phyloP scores from a whole-genome alignment of 2,797 vertebrate genomes.

The Lepus oiostolus region DNA sequence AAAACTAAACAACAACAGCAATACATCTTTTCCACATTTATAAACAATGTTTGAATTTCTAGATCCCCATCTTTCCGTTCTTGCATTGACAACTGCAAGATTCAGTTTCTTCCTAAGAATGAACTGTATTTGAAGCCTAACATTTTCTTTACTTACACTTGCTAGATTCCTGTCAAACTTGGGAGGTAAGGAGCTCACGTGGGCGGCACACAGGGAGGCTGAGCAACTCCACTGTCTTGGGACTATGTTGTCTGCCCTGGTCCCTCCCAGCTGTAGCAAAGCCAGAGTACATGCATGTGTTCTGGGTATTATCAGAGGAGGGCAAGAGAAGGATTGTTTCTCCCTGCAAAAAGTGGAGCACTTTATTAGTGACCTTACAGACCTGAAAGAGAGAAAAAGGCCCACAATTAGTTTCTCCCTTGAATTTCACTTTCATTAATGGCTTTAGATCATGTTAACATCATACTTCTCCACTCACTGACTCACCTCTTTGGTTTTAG shows the following conservation, averaged over 20 bases:
- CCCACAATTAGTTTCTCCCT: constrained; percentile 10
- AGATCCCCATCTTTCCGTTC: neutral
- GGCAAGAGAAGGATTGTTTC: neutral
- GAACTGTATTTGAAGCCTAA: neutral
- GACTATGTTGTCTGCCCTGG: neutral
- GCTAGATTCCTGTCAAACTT: neutral
- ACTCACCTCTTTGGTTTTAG: constrained; percentile 34
- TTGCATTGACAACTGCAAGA: neutral
- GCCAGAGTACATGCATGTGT: neutral
- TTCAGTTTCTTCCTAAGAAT: constrained; percentile 3
- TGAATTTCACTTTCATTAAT: constrained; percentile 54
- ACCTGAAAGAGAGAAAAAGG: neutral
- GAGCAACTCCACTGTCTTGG: neutral
- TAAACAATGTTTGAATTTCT: constrained; percentile 52
- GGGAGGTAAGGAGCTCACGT: neutral
- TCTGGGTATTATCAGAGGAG: neutral
- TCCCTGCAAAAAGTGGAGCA: neutral
- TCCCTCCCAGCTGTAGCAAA: neutral
- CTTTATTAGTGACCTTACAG: constrained; percentile 12
- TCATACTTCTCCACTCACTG: neutral
- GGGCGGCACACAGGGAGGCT: neutral
- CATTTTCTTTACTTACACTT: neutral
- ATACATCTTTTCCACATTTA: constrained; percentile 42
- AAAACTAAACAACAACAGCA: constrained; percentile 63
- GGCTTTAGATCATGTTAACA: constrained; percentile 28